Evolutionary conservation across 2,113 vertebrate genomes (phyloP), one percentile per base, ranked within the genome.

Genomic region (Rynchops niger): DNA sequence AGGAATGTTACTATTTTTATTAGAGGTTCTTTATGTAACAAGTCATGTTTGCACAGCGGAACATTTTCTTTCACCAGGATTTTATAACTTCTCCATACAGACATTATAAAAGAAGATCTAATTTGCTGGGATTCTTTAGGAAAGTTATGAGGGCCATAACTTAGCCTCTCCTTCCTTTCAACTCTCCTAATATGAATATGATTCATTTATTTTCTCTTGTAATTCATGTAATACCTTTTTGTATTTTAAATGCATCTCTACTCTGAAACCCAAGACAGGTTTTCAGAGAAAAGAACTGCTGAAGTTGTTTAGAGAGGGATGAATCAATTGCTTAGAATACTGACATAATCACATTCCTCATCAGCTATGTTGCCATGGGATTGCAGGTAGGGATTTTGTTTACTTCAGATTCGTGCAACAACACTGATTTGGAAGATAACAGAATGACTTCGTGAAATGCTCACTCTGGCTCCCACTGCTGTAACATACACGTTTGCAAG

Each of bases 1-100:
- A 93, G 74, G 78, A 95, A 97, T 82, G 71, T 80, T 93, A 30
- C 91, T 95, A 88, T 91, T 95, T 97, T 96, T 95, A 50, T 87
- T 88, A 29, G 53, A 85, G 27, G 56, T 87, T 93, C 71, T 91
- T 97, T 91, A 89, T 40, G 53, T 67, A 97, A 97, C 53, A 82
- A 88, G 70, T 55, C 70, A 71, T 82, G n/a, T 88, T 94, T 93
- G 29, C 74, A 85, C 36, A 91, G 91, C 22, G 71, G 58, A 95
- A 82, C 34, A 17, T 73, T 93, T 91, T 93, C 65, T 90, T 94
- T 91, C 58, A 85, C 50, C 32, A 62, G 29, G 40, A 89, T 94
- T 92, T 92, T 72, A 38, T 69, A 52, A 88, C 65, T 89, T 94
- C 53, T 93, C n/a, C 38, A n/a, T 16, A 58, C 15, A 73, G 65